Conservation (phyloP, 2,113 vertebrate species). For the Pygoscelis antarcticus region DNA sequence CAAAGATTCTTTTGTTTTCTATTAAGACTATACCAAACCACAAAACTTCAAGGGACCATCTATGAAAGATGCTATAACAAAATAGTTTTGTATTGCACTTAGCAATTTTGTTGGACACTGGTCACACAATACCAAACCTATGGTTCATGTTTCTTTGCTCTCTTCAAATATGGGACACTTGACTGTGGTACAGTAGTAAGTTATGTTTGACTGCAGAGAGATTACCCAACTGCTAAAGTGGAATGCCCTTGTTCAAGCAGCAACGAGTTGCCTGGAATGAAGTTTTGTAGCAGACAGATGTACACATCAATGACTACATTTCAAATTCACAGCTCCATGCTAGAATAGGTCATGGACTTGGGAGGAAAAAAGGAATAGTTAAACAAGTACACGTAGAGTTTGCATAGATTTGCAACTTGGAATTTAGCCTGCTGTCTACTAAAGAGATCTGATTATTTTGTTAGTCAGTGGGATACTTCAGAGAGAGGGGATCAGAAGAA, state of each 20-base stretch:
- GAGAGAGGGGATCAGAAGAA: not conserved
- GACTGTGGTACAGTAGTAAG: not conserved
- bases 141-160: not conserved
- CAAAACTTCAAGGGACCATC: not conserved
- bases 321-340: not conserved
- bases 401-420: not conserved
- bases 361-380: not conserved
- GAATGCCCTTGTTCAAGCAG: not conserved
- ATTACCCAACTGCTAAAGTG: not conserved
- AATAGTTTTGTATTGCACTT: not conserved
- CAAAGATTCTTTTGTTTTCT: not conserved
- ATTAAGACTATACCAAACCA: not conserved
- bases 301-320: not conserved
- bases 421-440: not conserved
- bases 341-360: not conserved
- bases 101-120: not conserved
- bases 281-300: not conserved
- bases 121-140: not conserved
- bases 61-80: not conserved
- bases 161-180: not conserved
- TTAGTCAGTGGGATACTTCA: not conserved
- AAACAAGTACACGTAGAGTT: not conserved
- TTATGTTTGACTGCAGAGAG: not conserved
- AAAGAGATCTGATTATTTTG: not conserved
- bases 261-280: not conserved